Evolutionary conservation across 2,888 invertebrate species (phyloP).

Genomic region (Papilio gigon): DNA sequence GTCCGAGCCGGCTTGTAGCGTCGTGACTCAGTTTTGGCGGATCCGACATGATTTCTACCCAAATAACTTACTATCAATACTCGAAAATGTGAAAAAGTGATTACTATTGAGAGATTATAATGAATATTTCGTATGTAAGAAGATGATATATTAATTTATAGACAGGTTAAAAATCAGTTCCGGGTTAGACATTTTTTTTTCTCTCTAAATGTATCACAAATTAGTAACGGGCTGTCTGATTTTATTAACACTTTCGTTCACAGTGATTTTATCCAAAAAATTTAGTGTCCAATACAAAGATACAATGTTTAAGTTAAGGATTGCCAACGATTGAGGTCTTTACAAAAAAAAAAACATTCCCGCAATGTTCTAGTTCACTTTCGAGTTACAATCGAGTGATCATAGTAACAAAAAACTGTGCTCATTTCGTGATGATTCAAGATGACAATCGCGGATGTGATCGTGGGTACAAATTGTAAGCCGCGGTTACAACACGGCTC

Average conservation of each 20-base stretch:
- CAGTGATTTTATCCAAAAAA: too few relatives aligned
- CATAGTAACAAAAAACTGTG: slow-evolving; percentile 28
- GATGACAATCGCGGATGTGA: slow-evolving; percentile 58
- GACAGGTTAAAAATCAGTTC: too few relatives aligned
- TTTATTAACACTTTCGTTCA: too few relatives aligned
- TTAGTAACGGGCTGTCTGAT: background rate
- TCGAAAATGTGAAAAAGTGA: slow-evolving; percentile 34
- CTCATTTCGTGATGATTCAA: slow-evolving; percentile 45
- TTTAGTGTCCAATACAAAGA: too few relatives aligned
- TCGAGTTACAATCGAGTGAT: slow-evolving; percentile 33
- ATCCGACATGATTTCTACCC: slow-evolving; percentile 43
- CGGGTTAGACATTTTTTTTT: too few relatives aligned
- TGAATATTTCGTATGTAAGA: too few relatives aligned
- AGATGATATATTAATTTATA: too few relatives aligned
- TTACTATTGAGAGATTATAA: too few relatives aligned
- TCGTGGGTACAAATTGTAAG: slow-evolving; percentile 72
- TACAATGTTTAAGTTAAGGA: too few relatives aligned
- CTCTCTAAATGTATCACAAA: background rate
- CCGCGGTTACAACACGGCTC: slow-evolving; percentile 58
- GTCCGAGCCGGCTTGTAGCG: slow-evolving; percentile 47
- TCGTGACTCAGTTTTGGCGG: slow-evolving; percentile 55
- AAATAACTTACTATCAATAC: slow-evolving; percentile 41
- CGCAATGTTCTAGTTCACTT: background rate
- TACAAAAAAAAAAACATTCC: slow-evolving; percentile 2
- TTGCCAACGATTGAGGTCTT: too few relatives aligned